Evolutionary conservation across 2,888 invertebrate genomes (phyloP).

Genomic region (Mesopsocus fuscifrons): DNA sequence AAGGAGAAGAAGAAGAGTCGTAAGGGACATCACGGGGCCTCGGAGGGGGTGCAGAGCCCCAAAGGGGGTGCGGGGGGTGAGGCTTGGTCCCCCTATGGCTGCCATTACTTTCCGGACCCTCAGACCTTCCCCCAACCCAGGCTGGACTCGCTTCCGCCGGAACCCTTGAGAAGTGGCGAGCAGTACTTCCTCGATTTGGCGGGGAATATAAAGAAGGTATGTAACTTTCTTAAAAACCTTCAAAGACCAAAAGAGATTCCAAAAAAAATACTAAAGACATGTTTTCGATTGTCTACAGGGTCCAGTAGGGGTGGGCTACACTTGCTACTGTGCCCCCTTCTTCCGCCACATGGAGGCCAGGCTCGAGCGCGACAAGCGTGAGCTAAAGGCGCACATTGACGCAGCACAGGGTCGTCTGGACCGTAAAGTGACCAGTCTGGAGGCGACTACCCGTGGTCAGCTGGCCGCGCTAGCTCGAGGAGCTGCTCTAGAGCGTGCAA

Average conservation of each 20-base stretch:
- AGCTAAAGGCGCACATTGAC: conserved; percentile 57
- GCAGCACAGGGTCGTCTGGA: conserved; percentile 61
- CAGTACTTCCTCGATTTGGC: conserved; percentile 89
- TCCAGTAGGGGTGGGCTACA: conserved; percentile 83
- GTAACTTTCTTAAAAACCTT: conserved; percentile 9
- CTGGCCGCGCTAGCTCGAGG: conserved; percentile 47
- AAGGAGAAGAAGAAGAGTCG: conserved; percentile 28
- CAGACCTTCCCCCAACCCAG: conserved; percentile 71
- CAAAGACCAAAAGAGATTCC: not conserved
- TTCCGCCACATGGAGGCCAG: conserved; percentile 74
- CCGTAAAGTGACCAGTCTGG: conserved; percentile 60
- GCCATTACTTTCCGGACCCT: conserved; percentile 75
- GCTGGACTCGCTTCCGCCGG: conserved; percentile 66
- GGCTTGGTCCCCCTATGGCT: conserved; percentile 77
- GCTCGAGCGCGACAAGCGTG: conserved; percentile 59
- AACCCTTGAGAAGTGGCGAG: conserved; percentile 70
- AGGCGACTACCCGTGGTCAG: conserved; percentile 50
- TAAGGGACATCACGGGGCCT: conserved; percentile 30
- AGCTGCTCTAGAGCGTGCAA: conserved; percentile 39
- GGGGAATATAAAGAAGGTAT: conserved; percentile 74
- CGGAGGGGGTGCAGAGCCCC: too few species aligned
- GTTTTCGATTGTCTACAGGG: too few species aligned
- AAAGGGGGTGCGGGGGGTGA: conserved; percentile 27
- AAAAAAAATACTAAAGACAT: too few species aligned
- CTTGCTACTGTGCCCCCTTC: conserved; percentile 83